These are phyloP conservation scores for Pollenia griseotomentosa DNA, from an alignment of 2,888 invertebrate genomes.

Conservation along the genomic window DNA sequence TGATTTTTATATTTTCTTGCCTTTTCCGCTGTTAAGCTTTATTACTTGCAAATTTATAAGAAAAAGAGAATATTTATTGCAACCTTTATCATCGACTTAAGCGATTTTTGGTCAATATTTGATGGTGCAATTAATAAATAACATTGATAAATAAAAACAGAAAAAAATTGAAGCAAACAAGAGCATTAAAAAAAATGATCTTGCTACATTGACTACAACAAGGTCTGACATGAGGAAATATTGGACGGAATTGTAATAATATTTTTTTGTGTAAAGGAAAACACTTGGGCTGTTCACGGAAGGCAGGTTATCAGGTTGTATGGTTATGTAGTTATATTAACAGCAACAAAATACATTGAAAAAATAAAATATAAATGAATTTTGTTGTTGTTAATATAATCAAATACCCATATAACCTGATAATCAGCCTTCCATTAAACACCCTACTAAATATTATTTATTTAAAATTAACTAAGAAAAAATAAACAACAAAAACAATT, in stretches of 20 bases:
- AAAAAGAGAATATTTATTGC: constrained; percentile 16
- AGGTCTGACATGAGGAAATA: background rate
- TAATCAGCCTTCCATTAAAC: too few species aligned
- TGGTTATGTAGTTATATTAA: too few species aligned
- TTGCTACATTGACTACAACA: background rate
- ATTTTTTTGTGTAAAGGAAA: background rate
- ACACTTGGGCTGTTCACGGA: background rate
- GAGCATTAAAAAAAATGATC: background rate
- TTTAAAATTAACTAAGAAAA: constrained; percentile 5
- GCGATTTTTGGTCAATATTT: constrained; percentile 30
- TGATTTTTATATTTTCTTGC: background rate
- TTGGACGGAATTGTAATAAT: constrained; percentile 17
- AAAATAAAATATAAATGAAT: too few species aligned
- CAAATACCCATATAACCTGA: too few species aligned
- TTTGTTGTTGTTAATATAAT: too few species aligned
- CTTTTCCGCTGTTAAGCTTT: background rate
- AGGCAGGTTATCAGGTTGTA: too few species aligned
- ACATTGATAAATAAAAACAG: constrained; percentile 11
- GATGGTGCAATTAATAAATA: constrained; percentile 23
- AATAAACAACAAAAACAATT: background rate
- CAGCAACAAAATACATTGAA: too few species aligned
- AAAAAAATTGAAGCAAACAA: background rate
- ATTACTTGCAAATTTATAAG: constrained; percentile 10
- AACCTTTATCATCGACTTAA: constrained; percentile 52
- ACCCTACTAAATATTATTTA: background rate